Base-by-base conservation (phyloP, 2,113 vertebrate genomes). In the Callionymus lyra region DNA sequence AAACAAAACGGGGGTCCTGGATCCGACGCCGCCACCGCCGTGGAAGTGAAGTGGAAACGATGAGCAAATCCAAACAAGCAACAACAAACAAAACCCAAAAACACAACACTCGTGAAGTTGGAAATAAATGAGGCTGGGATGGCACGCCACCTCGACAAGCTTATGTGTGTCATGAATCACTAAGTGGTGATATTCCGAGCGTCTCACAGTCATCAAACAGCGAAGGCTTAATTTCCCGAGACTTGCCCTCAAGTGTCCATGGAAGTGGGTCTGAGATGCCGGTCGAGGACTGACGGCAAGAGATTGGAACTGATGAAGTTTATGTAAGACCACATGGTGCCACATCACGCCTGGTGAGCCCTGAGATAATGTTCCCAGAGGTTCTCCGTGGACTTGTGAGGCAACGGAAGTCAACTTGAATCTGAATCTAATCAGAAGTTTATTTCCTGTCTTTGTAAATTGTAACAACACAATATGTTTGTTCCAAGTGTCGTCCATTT, bases 91-190 rank as follows among this genome's bases (percentile, higher is more conserved):
- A 27, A 27, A 4, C n/a, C n/a, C n/a, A 4, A 27, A 27, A 27
- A 27, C 4, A 27, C 4, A 27, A 33, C 2, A 11, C 19, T 16
- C 15, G 6, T 10, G 2, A 79, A 75, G 48, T 67, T 65, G 31
- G 40, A 44, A 59, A 57, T 63, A 62, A 78, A 70, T 61, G 53
- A 68, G 66, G 66, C 53, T 66, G 65, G 44, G 53, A 66, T 58
- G 47, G 56, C 55, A 49, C 32, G 31, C 44, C 44, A 53, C 67
- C 67, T 71, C 67, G 67, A 68, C 61, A 65, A 59, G 72, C 63
- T 68, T 71, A 77, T 63, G 73, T 70, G 68, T 75, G 65, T 69
- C 73, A 76, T 75, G 75, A 80, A 80, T 82, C 52, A 63, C 77
- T 73, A 71, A 80, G 63, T 48, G 70, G 72, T 53, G 58, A 74